Evolutionary conservation across 2,113 vertebrate genomes (phyloP).

Genomic region (Psittacus erithacus): DNA sequence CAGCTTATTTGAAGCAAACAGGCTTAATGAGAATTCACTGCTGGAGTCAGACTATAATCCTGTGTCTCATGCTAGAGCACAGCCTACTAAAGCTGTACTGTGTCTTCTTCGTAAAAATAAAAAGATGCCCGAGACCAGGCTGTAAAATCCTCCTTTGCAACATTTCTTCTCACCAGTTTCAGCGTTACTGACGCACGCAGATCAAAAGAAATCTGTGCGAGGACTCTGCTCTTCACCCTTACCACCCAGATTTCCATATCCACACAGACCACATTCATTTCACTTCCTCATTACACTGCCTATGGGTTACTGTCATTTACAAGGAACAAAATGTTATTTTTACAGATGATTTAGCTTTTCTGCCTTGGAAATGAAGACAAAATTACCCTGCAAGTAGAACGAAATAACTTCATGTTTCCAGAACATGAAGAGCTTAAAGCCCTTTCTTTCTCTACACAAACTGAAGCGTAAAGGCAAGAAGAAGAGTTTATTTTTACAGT

Average conservation of each 20-base stretch:
- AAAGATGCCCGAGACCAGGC: neutral
- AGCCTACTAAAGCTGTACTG: neutral
- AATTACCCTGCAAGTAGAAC: conserved; percentile 5
- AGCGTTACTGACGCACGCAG: neutral
- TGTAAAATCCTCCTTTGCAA: neutral
- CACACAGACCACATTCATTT: neutral
- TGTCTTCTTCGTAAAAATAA: neutral
- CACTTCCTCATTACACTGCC: neutral
- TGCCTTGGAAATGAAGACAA: neutral
- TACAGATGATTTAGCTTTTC: conserved; percentile 20
- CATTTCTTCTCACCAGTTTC: neutral
- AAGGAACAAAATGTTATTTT: conserved; percentile 16
- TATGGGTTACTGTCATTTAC: neutral
- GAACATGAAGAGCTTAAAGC: neutral
- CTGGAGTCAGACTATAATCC: neutral
- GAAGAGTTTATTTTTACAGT: conserved; percentile 12
- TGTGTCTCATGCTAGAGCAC: neutral
- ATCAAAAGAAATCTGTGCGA: neutral
- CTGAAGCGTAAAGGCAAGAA: neutral
- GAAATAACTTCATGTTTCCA: conserved; percentile 5
- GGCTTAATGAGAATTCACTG: neutral
- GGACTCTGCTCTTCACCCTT: neutral
- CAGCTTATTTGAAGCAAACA: neutral
- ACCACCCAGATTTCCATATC: neutral
- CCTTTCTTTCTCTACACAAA: neutral